Evolutionary conservation across 2,113 vertebrate genomes (phyloP), one percentile per base, ranked within the genome.

Genomic region (Corapipo altera): DNA sequence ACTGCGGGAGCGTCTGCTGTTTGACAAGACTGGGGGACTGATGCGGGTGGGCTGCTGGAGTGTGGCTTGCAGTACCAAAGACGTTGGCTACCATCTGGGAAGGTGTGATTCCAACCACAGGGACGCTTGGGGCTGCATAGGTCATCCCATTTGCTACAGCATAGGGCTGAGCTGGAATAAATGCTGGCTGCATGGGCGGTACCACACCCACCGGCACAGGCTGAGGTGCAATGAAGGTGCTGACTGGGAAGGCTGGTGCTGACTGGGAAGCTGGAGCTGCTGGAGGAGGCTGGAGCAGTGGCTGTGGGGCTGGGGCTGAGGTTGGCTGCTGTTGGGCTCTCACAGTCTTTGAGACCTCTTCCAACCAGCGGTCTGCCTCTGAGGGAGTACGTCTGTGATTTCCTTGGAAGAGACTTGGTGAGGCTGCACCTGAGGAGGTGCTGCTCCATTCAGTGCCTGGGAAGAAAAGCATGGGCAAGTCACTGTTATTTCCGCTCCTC

Each of bases 71-170:
- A 0, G 99, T 99, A 89, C 99, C 99, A 24, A 99, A 99, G 82
- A 99, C 98, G 1, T 99, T 99, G 61, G 99, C 99, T 64, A 99
- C 99, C 99, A 99, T 99, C 97, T 99, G 99, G 30, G 99, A 99
- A 19, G 99, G 99, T 15, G 99, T 99, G 96, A 99, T 99, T 84
- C 99, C 99, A 15, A 99, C 98, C 92, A 99, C 98, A 2, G 99
- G 99, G 52, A 99, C 98, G 3, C 98, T 99, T 14, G 98, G 97
- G 84, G 98, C 98, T 32, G 98, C 94, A 32, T 99, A 99, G 58
- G 98, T 97, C 96, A 99, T 98, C 71, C 99, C 99, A 0, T 99
- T 99, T 30, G 99, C 95, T 90, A 99, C 97, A 2, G 98, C 98
- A 16, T 98, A 99, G 54, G 98, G 92, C 95, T 98, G 98, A 74